Evolutionary conservation across 1,140 invertebrate genomes (phyloP).

Genomic region (Lasioglossum baleicum): DNA sequence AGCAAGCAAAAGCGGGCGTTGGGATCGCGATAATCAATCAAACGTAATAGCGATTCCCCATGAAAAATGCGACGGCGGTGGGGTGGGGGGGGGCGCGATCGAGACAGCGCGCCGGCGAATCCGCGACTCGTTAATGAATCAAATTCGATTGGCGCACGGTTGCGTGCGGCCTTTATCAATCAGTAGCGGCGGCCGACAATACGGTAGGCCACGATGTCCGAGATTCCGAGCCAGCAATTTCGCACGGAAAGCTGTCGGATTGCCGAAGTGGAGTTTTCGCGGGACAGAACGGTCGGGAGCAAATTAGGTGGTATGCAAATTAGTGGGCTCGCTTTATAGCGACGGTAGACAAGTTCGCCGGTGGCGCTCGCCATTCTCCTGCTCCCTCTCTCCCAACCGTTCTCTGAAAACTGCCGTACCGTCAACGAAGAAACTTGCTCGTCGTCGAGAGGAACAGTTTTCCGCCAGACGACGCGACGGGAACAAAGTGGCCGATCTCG

Average conservation of each 20-base stretch:
- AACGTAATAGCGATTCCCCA: constrained; percentile 3
- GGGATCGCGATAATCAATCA: background rate
- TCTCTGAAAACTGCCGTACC: background rate
- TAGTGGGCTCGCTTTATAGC: background rate
- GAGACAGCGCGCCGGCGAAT: background rate
- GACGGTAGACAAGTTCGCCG: background rate
- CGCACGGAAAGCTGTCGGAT: too few relatives aligned
- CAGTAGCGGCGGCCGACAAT: background rate
- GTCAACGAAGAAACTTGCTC: background rate
- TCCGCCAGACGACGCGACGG: too few relatives aligned
- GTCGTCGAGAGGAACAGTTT: background rate
- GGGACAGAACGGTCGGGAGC: background rate
- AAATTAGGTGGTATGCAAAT: constrained; percentile 8
- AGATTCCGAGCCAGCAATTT: too few relatives aligned
- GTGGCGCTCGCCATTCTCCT: too few relatives aligned
- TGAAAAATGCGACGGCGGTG: background rate
- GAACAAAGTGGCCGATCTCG: too few relatives aligned
- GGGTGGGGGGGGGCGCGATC: background rate
- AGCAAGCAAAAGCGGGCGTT: background rate
- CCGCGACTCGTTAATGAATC: background rate
- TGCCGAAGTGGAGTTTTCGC: background rate
- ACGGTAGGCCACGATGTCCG: too few relatives aligned
- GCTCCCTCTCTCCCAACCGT: too few relatives aligned
- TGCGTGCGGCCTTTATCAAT: constrained; percentile 20
- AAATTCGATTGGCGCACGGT: constrained; percentile 5